Evolutionary conservation across 1,140 invertebrate genomes (phyloP).

Genomic region (Epicauta chinensis): DNA sequence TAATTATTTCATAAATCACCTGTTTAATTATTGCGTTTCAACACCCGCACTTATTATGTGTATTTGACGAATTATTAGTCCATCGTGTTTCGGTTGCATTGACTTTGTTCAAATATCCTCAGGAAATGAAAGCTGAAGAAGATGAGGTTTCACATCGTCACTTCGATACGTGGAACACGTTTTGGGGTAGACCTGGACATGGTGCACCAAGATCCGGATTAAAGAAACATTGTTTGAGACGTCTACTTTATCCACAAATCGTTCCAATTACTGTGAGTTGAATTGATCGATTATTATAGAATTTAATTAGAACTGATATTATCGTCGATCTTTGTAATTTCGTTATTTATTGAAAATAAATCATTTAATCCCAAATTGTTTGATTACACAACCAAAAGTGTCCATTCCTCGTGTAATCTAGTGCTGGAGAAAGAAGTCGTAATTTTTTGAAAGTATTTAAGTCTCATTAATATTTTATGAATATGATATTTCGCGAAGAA

Average conservation of each 20-base stretch:
- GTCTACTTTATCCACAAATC: slow-evolving; percentile 35
- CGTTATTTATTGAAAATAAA: no score
- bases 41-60: not conserved
- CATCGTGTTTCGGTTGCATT: not conserved
- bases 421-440: no score
- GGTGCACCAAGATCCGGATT: slow-evolving; percentile 51
- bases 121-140: slow-evolving; percentile 50
- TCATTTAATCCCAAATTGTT: no score
- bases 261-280: slow-evolving; percentile 30
- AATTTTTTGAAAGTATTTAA: no score
- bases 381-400: no score
- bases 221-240: slow-evolving; percentile 34
- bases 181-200: slow-evolving; percentile 63
- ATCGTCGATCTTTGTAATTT: no score
- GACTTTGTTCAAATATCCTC: slow-evolving; percentile 20
- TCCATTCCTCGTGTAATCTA: no score
- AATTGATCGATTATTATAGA: not conserved
- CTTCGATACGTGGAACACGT: slow-evolving; percentile 57
- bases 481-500: no score
- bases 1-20: no score
- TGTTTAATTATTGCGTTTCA: no score
- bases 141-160: slow-evolving; percentile 52
- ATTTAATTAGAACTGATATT: no score
- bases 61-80: not conserved
- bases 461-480: no score